Percentiles rank a stretch among this genome's conserved stretches.
phyloP scores from a whole-genome alignment of 1,140 invertebrate species.

The Gyrodactylus salaris region DNA sequence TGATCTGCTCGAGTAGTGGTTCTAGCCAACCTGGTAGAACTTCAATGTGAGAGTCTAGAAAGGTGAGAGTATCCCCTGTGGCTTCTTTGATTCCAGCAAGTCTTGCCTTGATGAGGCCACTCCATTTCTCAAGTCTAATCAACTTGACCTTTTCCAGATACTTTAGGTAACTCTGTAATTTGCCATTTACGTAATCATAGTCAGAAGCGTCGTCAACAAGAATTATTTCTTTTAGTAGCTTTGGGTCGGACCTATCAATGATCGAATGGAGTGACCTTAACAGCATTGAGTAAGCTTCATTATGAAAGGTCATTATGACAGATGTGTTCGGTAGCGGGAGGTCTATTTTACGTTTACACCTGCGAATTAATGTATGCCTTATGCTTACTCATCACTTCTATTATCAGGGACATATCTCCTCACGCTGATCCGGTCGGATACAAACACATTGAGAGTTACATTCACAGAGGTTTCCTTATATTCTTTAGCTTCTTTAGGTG shows the following conservation, averaged over 20 bases:
- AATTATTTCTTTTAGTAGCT: conserved; percentile 26
- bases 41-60: conserved; percentile 68
- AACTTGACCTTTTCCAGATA: conserved; percentile 4
- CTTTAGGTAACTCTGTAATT: conserved; percentile 6
- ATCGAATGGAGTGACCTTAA: conserved; percentile 49
- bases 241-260: conserved; percentile 39
- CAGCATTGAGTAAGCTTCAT: conserved; percentile 61
- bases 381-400: background rate
- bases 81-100: conserved; percentile 39
- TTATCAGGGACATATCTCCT: background rate
- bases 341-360: background rate
- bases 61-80: conserved; percentile 39
- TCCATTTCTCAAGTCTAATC: conserved; percentile 18
- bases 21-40: conserved; percentile 46
- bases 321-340: conserved; percentile 19
- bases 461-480: conserved; percentile 5
- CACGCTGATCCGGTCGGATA: background rate
- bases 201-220: conserved; percentile 5
- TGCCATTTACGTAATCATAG: conserved; percentile 6
- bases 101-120: conserved; percentile 45
- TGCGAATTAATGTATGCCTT: background rate
- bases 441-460: background rate
- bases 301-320: conserved; percentile 60
- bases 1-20: conserved; percentile 30
- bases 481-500: background rate